A percentile compares a stretch with the other conserved stretches of the same genome.
phyloP scores from a whole-genome alignment of 2,113 vertebrate species.

The Nycticryphes semicollaris region DNA sequence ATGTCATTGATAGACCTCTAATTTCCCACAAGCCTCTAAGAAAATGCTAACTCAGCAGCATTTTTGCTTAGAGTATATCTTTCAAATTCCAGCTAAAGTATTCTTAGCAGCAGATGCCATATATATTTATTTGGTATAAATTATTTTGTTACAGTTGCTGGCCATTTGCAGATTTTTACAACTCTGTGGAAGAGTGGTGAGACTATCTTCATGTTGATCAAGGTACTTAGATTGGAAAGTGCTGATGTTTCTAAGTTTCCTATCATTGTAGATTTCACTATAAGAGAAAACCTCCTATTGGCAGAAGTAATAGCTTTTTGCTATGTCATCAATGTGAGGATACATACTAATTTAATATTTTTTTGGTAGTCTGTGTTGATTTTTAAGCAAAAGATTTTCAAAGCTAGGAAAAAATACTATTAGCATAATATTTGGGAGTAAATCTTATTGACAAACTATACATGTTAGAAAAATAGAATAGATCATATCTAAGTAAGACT shows the following conservation, averaged over 20 bases:
- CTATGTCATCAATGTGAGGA: neutral
- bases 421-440: neutral
- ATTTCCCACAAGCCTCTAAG: neutral
- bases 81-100: neutral
- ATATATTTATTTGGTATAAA: neutral
- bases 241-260: neutral
- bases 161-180: neutral
- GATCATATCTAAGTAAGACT: neutral
- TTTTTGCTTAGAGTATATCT: constrained; percentile 6
- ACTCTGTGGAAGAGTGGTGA: neutral
- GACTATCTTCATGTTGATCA: neutral
- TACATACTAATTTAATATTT: neutral
- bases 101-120: neutral
- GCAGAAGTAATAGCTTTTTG: neutral
- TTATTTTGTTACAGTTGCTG: neutral
- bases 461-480: neutral
- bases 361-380: neutral
- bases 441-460: neutral
- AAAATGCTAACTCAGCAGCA: neutral
- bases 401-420: neutral
- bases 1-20: constrained; percentile 35
- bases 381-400: neutral
- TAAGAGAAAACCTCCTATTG: neutral
- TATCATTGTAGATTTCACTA: neutral
- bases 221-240: neutral